Percentiles rank a stretch among this genome's conserved stretches.
These are phyloP conservation scores for Malurus melanocephalus DNA, from an alignment of 2,113 vertebrate genomes.

Conservation along the genomic window DNA sequence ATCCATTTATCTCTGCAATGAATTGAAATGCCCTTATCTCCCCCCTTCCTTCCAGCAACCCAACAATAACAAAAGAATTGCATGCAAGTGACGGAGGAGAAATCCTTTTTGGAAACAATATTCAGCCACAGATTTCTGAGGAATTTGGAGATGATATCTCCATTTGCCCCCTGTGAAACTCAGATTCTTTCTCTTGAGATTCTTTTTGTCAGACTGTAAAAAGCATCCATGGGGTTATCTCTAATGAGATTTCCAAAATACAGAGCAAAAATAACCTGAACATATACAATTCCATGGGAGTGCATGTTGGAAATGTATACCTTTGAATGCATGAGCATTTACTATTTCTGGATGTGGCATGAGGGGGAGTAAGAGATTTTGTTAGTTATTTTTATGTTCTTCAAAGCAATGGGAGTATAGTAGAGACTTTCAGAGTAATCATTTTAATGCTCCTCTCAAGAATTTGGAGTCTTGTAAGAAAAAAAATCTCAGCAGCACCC, in stretches of 20 bases:
- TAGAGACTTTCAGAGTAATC: background rate
- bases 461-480: background rate
- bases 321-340: constrained; percentile 9
- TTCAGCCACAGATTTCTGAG: constrained; percentile 24
- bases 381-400: constrained; percentile 18
- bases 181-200: background rate
- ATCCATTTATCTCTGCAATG: background rate
- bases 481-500: background rate
- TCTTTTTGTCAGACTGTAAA: background rate
- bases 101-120: constrained; percentile 40
- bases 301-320: constrained; percentile 14
- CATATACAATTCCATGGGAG: background rate
- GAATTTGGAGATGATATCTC: background rate
- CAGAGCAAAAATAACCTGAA: constrained; percentile 5
- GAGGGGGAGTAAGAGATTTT: background rate
- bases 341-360: constrained; percentile 1
- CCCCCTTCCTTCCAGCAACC: constrained; percentile 15
- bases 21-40: constrained; percentile 22
- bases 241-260: constrained; percentile 14
- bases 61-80: constrained; percentile 34
- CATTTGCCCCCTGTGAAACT: background rate
- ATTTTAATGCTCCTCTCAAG: background rate
- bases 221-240: background rate
- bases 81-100: background rate
- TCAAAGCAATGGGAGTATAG: background rate